These are phyloP conservation scores for Neotoma lepida DNA, from an alignment of 2,113 vertebrate species.

Conservation along the genomic window DNA sequence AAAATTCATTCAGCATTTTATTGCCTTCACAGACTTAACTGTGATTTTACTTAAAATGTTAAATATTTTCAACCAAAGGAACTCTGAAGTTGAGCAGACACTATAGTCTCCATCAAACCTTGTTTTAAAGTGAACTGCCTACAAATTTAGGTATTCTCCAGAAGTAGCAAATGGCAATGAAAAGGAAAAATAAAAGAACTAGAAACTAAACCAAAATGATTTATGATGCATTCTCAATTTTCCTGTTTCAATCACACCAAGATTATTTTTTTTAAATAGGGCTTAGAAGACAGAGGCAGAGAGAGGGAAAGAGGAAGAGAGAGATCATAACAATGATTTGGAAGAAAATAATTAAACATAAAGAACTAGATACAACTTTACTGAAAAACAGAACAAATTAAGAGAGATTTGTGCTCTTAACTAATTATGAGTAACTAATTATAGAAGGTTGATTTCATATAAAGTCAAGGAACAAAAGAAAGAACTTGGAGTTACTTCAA, in stretches of 20 bases:
- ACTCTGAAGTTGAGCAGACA: not conserved
- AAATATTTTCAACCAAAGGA: conserved; percentile 43
- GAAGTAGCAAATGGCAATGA: not conserved
- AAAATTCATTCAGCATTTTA: not conserved
- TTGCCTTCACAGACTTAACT: not conserved
- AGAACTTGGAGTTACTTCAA: not conserved
- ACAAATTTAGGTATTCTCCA: not conserved
- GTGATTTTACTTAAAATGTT: not conserved
- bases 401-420: not conserved
- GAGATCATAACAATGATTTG: not conserved
- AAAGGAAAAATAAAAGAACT: not conserved
- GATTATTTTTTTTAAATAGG: not conserved
- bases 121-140: conserved; percentile 7
- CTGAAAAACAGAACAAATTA: not conserved
- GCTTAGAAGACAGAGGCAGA: not conserved
- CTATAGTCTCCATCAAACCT: not conserved
- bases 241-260: not conserved
- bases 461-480: not conserved
- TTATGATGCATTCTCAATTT: not conserved
- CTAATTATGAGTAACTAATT: not conserved
- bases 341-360: not conserved
- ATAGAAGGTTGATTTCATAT: not conserved
- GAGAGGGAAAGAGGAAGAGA: not conserved
- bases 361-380: not conserved
- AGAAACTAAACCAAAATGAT: not conserved